phyloP scores from a whole-genome alignment of 2,113 vertebrate genomes.

The Poeciliopsis occidentalis region DNA sequence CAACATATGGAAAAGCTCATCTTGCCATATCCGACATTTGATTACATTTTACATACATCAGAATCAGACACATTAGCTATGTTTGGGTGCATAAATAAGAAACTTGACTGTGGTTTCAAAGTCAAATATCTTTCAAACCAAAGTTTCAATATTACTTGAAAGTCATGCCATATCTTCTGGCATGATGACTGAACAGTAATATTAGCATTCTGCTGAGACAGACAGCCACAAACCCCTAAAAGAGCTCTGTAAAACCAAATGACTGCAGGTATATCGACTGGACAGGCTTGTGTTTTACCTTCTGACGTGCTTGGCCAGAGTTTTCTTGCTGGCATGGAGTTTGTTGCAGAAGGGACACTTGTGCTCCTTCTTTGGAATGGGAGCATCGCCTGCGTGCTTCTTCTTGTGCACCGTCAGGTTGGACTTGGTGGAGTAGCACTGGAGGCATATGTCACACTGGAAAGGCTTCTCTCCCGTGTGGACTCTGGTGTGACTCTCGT shows the following conservation, averaged over 20 bases:
- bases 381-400: conserved; percentile 87
- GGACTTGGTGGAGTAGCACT: conserved; percentile 97
- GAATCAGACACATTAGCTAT: not conserved
- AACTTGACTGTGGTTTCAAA: too few species aligned
- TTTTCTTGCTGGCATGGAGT: conserved; percentile 97
- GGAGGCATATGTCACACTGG: conserved; percentile 96
- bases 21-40: not conserved
- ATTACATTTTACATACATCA: not conserved
- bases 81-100: too few species aligned
- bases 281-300: conserved; percentile 79
- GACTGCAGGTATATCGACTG: not conserved
- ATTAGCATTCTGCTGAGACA: not conserved
- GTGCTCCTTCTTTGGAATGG: conserved; percentile 94
- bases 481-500: conserved; percentile 94
- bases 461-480: conserved; percentile 98
- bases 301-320: conserved; percentile 91
- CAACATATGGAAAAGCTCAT: not conserved
- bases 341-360: conserved; percentile 96
- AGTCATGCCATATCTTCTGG: too few species aligned
- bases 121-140: too few species aligned
- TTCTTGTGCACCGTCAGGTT: conserved; percentile 97
- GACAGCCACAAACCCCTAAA: not conserved
- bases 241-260: not conserved
- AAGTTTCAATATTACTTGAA: too few species aligned
- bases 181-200: too few species aligned